Conservation (phyloP, 2,797 vertebrate species). For the Hapalemur alaotrensis region DNA sequence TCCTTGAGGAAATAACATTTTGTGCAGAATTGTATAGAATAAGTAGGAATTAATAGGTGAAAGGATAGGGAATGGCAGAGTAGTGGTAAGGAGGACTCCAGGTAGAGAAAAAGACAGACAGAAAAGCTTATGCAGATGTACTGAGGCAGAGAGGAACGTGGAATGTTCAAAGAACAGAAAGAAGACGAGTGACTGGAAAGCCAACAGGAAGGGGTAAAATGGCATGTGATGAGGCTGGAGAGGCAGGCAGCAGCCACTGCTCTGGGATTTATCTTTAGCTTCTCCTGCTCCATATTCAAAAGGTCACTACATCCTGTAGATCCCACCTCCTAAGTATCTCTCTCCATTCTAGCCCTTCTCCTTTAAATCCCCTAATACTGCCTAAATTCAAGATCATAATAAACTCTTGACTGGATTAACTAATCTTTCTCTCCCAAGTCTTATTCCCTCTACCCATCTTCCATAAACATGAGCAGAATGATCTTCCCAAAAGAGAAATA, state of each 20-base stretch:
- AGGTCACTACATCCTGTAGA: neutral
- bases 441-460: neutral
- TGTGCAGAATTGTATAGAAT: neutral
- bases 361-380: neutral
- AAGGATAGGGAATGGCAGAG: neutral
- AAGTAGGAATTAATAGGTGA: constrained; percentile 1
- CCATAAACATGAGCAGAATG: neutral
- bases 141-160: neutral
- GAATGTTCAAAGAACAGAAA: neutral
- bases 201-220: neutral
- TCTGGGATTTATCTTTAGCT: neutral
- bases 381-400: neutral
- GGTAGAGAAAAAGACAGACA: neutral
- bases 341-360: neutral
- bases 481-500: constrained; percentile 6
- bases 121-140: neutral
- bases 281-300: neutral
- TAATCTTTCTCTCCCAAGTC: neutral
- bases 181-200: neutral
- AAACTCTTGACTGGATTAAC: constrained; percentile 29
- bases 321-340: neutral
- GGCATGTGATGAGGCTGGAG: neutral
- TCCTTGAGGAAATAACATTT: neutral
- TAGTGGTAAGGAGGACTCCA: neutral
- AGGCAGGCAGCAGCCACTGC: neutral